Evolutionary conservation across 2,797 vertebrate species (phyloP).

Genomic region (Cyclura pinguis): DNA sequence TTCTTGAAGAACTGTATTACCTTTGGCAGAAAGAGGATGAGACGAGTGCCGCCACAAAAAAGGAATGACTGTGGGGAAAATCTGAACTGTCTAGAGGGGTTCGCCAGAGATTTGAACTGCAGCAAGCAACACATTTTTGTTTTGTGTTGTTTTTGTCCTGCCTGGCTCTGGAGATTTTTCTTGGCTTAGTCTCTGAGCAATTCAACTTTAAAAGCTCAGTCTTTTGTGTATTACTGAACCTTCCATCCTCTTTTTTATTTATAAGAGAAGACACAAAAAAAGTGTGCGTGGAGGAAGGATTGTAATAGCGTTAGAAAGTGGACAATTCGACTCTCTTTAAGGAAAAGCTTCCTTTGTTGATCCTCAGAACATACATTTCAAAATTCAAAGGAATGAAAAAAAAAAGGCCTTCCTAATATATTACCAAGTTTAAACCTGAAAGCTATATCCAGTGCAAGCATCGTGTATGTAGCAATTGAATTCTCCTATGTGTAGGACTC

Average conservation of each 20-base stretch:
- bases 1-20: not conserved
- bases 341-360: not conserved
- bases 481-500: fast-evolving
- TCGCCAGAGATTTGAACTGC: not conserved
- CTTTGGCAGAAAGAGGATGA: constrained; percentile 1
- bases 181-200: not conserved
- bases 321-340: not conserved
- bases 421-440: not conserved
- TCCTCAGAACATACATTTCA: not conserved
- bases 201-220: not conserved
- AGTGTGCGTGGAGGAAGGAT: not conserved
- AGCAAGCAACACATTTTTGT: not conserved
- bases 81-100: not conserved
- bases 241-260: constrained; percentile 1
- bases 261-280: not conserved
- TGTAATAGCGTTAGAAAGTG: not conserved
- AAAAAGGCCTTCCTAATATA: not conserved
- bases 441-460: not conserved
- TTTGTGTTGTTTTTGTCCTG: constrained; percentile 21
- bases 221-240: not conserved
- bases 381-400: not conserved
- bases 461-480: not conserved
- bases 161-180: constrained; percentile 21
- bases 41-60: constrained; percentile 14
- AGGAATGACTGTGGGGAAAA: not conserved